Percentiles rank a stretch among this genome's conserved stretches.
phyloP scores from a whole-genome alignment of 2,888 invertebrate species.

The Hemicrepidius hirtus region DNA sequence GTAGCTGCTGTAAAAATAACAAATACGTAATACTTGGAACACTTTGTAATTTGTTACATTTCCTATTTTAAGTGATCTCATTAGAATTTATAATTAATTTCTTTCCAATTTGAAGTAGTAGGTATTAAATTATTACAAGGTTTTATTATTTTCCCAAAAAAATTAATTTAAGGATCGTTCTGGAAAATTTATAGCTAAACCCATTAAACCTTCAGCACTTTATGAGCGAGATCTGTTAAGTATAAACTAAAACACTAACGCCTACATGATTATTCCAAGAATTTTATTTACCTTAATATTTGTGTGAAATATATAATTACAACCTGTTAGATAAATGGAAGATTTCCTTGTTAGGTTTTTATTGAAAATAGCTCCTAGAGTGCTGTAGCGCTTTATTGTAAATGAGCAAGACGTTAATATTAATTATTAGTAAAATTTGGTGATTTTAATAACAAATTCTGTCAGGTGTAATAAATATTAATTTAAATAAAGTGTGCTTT shows the following conservation, averaged over 20 bases:
- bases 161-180: too few relatives aligned
- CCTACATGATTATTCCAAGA: not conserved
- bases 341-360: not conserved
- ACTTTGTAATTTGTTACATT: too few relatives aligned
- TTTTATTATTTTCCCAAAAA: too few relatives aligned
- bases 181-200: too few relatives aligned
- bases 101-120: too few relatives aligned
- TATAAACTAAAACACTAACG: conserved; percentile 6
- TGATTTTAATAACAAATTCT: not conserved
- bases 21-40: too few relatives aligned
- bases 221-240: not conserved
- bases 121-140: too few relatives aligned
- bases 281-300: not conserved
- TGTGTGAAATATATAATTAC: conserved; percentile 11
- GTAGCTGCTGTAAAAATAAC: not conserved
- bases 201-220: not conserved
- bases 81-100: too few relatives aligned
- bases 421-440: conserved; percentile 14
- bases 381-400: conserved; percentile 9
- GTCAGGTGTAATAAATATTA: too few relatives aligned
- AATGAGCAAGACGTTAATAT: conserved; percentile 26
- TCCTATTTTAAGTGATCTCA: too few relatives aligned
- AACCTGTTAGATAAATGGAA: not conserved
- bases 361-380: conserved; percentile 6
- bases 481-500: too few relatives aligned